A percentile compares a stretch with the other conserved stretches of the same genome.
Evolutionary conservation across 2,113 vertebrate species (phyloP).

Genomic region (Hippolais icterina): DNA sequence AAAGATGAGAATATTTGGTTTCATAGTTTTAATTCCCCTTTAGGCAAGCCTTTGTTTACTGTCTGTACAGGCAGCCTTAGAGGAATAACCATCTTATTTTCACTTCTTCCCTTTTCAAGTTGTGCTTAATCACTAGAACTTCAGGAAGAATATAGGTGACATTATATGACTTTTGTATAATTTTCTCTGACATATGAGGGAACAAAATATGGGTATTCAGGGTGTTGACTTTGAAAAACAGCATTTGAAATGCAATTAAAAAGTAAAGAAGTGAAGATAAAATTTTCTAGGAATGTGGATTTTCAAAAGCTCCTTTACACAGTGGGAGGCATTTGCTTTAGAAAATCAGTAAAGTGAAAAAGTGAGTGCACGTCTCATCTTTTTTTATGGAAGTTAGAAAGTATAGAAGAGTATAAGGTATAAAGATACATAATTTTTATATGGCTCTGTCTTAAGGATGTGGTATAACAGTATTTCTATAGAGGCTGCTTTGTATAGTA

Average conservation of each 20-base stretch:
- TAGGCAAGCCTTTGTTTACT: background rate
- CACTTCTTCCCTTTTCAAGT: background rate
- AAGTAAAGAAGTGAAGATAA: background rate
- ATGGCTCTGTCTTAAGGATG: background rate
- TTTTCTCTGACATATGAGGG: background rate
- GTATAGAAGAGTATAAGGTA: background rate
- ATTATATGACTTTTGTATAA: background rate
- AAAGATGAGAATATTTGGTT: background rate
- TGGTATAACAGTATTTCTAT: background rate
- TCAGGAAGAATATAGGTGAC: background rate
- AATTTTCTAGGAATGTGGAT: background rate
- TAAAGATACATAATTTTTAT: background rate
- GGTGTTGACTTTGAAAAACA: background rate
- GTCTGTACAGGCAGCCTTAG: background rate
- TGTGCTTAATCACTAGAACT: background rate
- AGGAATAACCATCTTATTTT: background rate
- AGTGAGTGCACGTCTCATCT: fast-evolving
- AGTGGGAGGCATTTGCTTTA: background rate
- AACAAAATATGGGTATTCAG: background rate
- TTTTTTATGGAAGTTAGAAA: background rate
- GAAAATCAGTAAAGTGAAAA: background rate
- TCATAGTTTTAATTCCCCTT: background rate
- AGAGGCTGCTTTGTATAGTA: background rate
- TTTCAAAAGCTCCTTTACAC: background rate
- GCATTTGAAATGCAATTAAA: background rate